These are phyloP conservation scores for Atherinosoma microstoma DNA, from an alignment of 2,797 vertebrate genomes.

Conservation along the genomic window DNA sequence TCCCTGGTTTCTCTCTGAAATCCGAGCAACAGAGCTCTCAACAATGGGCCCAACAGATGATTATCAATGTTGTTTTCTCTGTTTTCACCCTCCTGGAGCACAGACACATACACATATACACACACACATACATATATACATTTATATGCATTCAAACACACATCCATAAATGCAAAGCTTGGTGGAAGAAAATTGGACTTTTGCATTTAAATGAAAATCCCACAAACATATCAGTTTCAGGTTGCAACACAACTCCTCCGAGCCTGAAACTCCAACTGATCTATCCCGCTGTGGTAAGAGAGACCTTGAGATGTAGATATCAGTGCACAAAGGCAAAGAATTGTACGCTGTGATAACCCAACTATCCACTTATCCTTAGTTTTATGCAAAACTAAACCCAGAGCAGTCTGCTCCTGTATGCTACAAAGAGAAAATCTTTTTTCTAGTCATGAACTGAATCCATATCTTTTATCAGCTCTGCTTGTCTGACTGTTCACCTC, in stretches of 20 bases:
- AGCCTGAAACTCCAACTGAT: slow-evolving; percentile 7
- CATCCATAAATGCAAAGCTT: slow-evolving; percentile 3
- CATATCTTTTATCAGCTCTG: slow-evolving; percentile 12
- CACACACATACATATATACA: slow-evolving; percentile 30
- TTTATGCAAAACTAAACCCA: slow-evolving; percentile 22
- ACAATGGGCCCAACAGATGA: slow-evolving; percentile 64
- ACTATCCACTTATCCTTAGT: slow-evolving; percentile 19
- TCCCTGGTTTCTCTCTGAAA: slow-evolving; percentile 79
- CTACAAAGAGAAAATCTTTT: slow-evolving; percentile 5
- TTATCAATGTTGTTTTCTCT: slow-evolving; percentile 49
- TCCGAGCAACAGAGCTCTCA: slow-evolving; percentile 79
- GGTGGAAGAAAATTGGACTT: neutral
- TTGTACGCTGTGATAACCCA: neutral
- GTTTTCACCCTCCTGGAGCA: slow-evolving; percentile 72
- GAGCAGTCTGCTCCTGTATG: slow-evolving; percentile 6
- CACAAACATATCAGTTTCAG: slow-evolving; percentile 8
- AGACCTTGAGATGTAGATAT: slow-evolving; percentile 32
- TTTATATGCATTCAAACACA: slow-evolving; percentile 12
- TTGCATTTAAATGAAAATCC: slow-evolving; percentile 5
- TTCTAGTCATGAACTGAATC: slow-evolving; percentile 13
- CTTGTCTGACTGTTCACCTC: slow-evolving; percentile 8
- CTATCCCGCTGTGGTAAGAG: slow-evolving; percentile 14
- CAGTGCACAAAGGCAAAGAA: slow-evolving; percentile 4
- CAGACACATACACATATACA: slow-evolving; percentile 21
- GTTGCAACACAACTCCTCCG: slow-evolving; percentile 25